Evolutionary conservation across 2,113 vertebrate genomes (phyloP).

Genomic region (Solea senegalensis): DNA sequence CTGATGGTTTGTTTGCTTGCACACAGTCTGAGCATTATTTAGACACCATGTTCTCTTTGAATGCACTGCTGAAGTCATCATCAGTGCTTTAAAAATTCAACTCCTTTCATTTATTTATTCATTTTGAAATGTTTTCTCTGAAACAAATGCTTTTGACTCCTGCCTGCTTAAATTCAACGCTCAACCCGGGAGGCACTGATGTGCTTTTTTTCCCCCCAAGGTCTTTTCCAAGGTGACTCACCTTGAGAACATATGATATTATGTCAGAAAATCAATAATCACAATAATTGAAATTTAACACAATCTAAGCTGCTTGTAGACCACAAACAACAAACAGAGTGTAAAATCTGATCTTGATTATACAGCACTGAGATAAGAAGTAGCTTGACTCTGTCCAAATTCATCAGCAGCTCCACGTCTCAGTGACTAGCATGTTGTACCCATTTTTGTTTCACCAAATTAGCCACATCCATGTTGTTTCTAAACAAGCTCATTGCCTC

Average conservation of each 20-base stretch:
- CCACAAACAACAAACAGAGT: background rate
- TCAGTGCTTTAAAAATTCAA: constrained; percentile 7
- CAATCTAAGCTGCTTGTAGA: background rate
- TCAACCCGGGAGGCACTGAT: constrained; percentile 30
- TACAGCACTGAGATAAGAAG: background rate
- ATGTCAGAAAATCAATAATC: constrained; percentile 12
- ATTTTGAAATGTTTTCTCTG: constrained; percentile 33
- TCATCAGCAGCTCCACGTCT: background rate
- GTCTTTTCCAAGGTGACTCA: constrained; percentile 25
- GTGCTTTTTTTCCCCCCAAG: constrained; percentile 14
- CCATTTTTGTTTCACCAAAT: background rate
- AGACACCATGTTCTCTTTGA: constrained; percentile 21
- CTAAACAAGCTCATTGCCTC: constrained; percentile 3
- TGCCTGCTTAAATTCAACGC: constrained; percentile 57
- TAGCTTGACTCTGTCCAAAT: constrained; percentile 1
- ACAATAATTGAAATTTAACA: constrained; percentile 4
- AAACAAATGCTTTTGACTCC: constrained; percentile 43
- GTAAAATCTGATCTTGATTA: too few species aligned
- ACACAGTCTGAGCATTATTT: background rate
- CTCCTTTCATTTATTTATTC: constrained; percentile 17
- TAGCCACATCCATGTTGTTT: background rate
- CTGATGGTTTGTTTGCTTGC: constrained; percentile 16
- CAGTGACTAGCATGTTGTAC: constrained; percentile 4
- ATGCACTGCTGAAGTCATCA: constrained; percentile 18
- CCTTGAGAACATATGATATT: constrained; percentile 15